Base-by-base conservation (phyloP, 1,140 invertebrate species). In the Cepaea nemoralis region DNA sequence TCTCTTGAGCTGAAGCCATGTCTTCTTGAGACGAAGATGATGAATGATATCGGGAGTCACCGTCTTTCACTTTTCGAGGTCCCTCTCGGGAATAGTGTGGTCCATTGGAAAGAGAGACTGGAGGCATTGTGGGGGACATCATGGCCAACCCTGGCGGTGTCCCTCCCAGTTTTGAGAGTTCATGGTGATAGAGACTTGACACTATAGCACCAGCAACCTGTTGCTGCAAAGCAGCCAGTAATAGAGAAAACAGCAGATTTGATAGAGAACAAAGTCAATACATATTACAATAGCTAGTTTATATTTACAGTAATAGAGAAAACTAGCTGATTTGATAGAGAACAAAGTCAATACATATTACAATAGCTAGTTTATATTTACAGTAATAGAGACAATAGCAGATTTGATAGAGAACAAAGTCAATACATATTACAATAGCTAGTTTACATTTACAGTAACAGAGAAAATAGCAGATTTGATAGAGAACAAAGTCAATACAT, bases 1-100 rank as follows among this genome's bases (percentile, higher is more conserved):
- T 98, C 89, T 99, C 98, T 91, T 98, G 97, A 67, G 97, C 85
- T n/a, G 77, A 79, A 39, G 85, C 85, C 40, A 83, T 77, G 31
- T 86, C 81, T 42, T 82, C 84, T 45, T 85, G 84, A 1, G 76
- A 42, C 6, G 82, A 81, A 45, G 74, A 42, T 40, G 82, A 83
- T 35, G 67, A 77, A 35, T 80, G 70, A 27, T 79, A 40, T 14
- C 73, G 37, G 8, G 81, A 39, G 19, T 86, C 84, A 45, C 70
- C 37, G 37, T 85, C 81, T 24, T 70, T 80, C 24, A 45, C 16
- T 77, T 82, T 85, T 27, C 84, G 77, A 37, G 39, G 48, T 3
- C 76, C 71, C 27, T 83, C 78, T 31, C 78, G 76, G n/a, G 82
- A 75, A 66, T 83, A 40, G 39, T 59, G 67, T 39, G 76, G 55